A percentile compares a stretch with the other conserved stretches of the same genome.
phyloP scores from a whole-genome alignment of 2,113 vertebrate genomes.

The Stegastes partitus region DNA sequence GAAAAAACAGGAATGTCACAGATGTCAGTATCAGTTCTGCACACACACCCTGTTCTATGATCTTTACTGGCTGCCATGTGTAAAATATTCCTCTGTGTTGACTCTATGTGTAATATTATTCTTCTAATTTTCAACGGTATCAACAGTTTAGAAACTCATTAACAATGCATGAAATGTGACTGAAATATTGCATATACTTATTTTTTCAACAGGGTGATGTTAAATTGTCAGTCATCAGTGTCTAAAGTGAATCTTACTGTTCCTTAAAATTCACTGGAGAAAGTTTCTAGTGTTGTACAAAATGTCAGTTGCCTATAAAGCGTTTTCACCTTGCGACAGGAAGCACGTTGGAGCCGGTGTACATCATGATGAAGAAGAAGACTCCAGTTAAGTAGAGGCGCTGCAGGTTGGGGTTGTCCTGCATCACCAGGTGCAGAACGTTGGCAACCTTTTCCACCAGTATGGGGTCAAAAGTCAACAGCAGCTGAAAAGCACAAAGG shows the following conservation, averaged over 20 bases:
- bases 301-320: background rate
- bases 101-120: no score
- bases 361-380: constrained; percentile 99
- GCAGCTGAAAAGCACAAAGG: constrained; percentile 82
- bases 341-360: constrained; percentile 98
- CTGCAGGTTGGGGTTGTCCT: constrained; percentile 98
- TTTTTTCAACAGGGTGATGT: no score
- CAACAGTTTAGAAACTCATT: background rate
- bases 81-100: no score
- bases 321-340: constrained; percentile 93
- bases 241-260: no score
- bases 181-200: background rate
- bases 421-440: constrained; percentile 92
- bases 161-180: no score
- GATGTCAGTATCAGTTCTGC: background rate
- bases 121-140: background rate
- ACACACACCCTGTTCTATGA: background rate
- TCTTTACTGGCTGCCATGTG: background rate
- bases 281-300: no score
- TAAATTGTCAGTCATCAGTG: no score
- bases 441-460: constrained; percentile 98
- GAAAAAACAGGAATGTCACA: constrained; percentile 27
- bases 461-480: constrained; percentile 99
- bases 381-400: constrained; percentile 96
- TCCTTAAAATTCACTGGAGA: no score